Conservation (phyloP, 2,888 invertebrate species). For the Sinodicranocentrus sp. region DNA sequence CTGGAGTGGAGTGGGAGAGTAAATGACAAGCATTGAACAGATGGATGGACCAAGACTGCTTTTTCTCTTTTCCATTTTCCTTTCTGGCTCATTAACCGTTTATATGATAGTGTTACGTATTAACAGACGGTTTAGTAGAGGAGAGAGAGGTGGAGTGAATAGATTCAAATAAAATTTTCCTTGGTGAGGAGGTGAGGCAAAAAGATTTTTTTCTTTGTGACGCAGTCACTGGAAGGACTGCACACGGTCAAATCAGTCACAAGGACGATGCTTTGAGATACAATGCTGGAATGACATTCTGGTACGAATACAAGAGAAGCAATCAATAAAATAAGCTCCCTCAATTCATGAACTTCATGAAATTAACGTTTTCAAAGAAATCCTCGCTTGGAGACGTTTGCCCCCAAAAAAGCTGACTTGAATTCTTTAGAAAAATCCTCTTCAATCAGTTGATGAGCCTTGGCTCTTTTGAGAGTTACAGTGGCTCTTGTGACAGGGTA, state of each 20-base stretch:
- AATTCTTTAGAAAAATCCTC: background rate
- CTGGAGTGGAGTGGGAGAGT: background rate
- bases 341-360: constrained; percentile 52
- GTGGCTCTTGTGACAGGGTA: constrained; percentile 23
- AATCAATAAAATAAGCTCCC: constrained; percentile 64
- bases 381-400: background rate
- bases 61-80: too few species aligned
- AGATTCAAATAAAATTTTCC: background rate
- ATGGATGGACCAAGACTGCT: constrained; percentile 21
- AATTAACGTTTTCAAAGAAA: constrained; percentile 6
- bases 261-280: background rate
- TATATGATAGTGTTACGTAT: background rate
- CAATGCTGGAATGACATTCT: background rate
- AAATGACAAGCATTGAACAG: constrained; percentile 27
- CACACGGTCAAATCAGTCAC: constrained; percentile 13
- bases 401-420: background rate
- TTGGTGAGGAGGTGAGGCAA: background rate
- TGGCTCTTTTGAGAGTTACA: too few species aligned
- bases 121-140: background rate
- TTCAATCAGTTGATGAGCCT: too few species aligned
- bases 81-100: constrained; percentile 21
- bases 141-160: background rate
- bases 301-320: constrained; percentile 2
- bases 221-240: background rate
- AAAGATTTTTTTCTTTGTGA: background rate